Conservation (phyloP, 2,113 vertebrate species). For the Corydoras sp. region DNA sequence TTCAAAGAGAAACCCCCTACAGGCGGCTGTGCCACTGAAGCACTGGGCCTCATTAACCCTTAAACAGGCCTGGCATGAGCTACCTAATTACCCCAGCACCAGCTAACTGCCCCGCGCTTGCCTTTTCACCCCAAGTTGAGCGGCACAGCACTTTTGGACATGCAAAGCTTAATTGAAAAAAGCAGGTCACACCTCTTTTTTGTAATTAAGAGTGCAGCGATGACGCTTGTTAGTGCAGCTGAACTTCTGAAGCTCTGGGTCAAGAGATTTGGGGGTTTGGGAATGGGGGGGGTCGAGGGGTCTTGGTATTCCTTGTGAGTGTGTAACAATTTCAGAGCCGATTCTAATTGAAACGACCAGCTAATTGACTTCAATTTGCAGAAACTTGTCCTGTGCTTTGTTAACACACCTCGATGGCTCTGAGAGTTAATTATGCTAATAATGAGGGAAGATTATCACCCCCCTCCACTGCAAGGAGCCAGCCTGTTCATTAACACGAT, state of each 20-base stretch:
- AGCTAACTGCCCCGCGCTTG: conserved; percentile 47
- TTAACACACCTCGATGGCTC: conserved; percentile 95
- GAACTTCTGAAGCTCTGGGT: conserved; percentile 44
- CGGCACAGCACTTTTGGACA: too few relatives aligned
- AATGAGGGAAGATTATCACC: conserved; percentile 47
- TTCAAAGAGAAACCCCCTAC: conserved; percentile 99
- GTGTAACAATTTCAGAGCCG: conserved; percentile 14
- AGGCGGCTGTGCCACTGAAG: conserved; percentile 98
- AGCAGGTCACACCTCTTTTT: conserved; percentile 76
- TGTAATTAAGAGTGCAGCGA: conserved; percentile 80
- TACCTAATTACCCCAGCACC: conserved; percentile 78
- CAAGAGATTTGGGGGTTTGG: conserved; percentile 46
- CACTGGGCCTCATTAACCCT: conserved; percentile 99
- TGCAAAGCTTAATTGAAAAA: conserved; percentile 81
- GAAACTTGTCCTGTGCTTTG: conserved; percentile 88
- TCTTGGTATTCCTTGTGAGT: conserved; percentile 35
- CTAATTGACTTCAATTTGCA: conserved; percentile 94
- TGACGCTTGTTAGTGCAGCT: conserved; percentile 59
- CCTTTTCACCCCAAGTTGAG: too few relatives aligned
- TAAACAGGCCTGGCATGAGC: conserved; percentile 96
- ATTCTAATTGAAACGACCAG: conserved; percentile 89
- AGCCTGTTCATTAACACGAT: conserved; percentile 92
- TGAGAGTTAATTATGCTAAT: conserved; percentile 99
- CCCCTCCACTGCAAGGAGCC: conserved; percentile 81
- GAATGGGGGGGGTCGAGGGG: conserved; percentile 37